Conservation (phyloP, 1,140 invertebrate genomes). For the Meteorus sp. region DNA sequence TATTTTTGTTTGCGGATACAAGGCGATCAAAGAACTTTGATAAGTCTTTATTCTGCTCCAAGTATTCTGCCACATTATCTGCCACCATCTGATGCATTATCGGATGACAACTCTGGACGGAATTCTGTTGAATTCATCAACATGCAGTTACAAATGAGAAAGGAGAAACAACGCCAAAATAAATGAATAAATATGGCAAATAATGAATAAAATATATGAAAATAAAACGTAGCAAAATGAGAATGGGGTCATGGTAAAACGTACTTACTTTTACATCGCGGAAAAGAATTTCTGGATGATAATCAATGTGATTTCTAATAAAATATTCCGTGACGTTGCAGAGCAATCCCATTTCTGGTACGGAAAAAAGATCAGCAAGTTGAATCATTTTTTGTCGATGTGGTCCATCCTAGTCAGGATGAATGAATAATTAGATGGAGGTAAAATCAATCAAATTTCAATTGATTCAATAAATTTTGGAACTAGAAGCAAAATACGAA, state of each 20-base stretch:
- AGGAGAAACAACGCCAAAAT: not conserved
- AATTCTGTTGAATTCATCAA: constrained; percentile 74
- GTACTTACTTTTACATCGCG: constrained; percentile 91
- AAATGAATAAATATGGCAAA: too few species aligned
- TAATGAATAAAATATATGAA: too few species aligned
- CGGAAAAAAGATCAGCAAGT: constrained; percentile 94
- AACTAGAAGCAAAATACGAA: too few species aligned
- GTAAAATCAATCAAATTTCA: not conserved
- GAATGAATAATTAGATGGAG: not conserved
- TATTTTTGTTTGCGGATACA: constrained; percentile 76
- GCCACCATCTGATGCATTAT: constrained; percentile 88
- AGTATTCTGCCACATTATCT: constrained; percentile 76
- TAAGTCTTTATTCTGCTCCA: constrained; percentile 77
- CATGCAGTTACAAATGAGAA: too few species aligned
- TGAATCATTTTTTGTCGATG: constrained; percentile 83
- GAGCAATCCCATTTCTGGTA: constrained; percentile 92
- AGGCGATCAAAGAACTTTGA: constrained; percentile 78
- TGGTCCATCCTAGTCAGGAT: constrained; percentile 39
- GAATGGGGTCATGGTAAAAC: too few species aligned
- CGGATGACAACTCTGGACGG: constrained; percentile 86
- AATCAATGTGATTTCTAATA: constrained; percentile 85
- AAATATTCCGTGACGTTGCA: constrained; percentile 95
- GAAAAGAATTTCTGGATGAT: constrained; percentile 94
- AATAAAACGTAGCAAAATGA: too few species aligned
- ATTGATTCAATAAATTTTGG: too few species aligned